Evolutionary conservation across 1,140 invertebrate species (phyloP).

Genomic region (Trachymyrmex cornetzi): DNA sequence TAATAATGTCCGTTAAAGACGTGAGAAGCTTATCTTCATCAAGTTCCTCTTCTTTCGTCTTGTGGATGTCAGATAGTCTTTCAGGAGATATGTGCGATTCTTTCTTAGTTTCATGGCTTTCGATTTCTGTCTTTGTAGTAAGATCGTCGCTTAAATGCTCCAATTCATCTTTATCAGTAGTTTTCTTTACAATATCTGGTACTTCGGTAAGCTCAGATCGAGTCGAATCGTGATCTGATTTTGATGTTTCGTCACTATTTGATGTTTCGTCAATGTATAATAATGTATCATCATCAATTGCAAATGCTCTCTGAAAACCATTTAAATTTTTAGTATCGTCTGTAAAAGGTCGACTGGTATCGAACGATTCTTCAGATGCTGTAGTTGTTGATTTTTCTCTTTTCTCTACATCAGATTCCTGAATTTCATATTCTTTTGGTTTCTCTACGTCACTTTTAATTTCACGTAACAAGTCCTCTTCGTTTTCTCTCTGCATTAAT

Average conservation of each 20-base stretch:
- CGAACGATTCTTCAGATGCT: not conserved
- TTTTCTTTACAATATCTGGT: not conserved
- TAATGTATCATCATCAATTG: slow-evolving; percentile 35
- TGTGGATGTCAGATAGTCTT: not conserved
- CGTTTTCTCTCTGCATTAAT: not conserved
- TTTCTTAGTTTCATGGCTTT: not conserved
- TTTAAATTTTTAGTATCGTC: not conserved
- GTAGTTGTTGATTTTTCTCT: not conserved
- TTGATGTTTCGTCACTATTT: slow-evolving; percentile 2
- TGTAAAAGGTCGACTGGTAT: not conserved
- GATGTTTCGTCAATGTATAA: slow-evolving; percentile 22
- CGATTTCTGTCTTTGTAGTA: not conserved
- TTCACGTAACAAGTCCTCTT: not conserved
- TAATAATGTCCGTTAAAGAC: not conserved
- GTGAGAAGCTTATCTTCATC: not conserved
- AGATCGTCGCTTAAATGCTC: not conserved
- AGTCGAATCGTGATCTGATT: slow-evolving; percentile 16
- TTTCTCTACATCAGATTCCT: slow-evolving; percentile 46
- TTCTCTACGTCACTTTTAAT: not conserved
- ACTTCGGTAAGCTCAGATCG: not conserved
- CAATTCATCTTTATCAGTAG: not conserved
- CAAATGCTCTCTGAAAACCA: not conserved
- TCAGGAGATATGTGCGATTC: not conserved
- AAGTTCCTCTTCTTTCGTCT: not conserved
- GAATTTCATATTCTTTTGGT: slow-evolving; percentile 10